These are phyloP conservation scores for Tuberolachnus salignus DNA, from an alignment of 2,888 invertebrate genomes.

Conservation along the genomic window DNA sequence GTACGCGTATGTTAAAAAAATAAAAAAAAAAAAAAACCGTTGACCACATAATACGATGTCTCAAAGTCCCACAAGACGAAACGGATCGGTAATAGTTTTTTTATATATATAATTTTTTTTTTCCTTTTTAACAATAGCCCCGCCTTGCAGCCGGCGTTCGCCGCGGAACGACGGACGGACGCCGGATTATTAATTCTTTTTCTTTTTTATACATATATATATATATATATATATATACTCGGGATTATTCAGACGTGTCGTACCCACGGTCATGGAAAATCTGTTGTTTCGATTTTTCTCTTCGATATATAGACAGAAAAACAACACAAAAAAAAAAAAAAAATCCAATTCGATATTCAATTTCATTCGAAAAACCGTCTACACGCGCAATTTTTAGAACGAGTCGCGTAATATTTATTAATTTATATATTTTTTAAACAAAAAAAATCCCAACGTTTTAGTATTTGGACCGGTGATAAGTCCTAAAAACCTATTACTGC, in stretches of 20 bases:
- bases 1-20: too few relatives aligned
- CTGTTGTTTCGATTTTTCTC: conserved; percentile 35
- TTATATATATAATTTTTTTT: neutral
- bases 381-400: too few relatives aligned
- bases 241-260: conserved; percentile 33
- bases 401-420: too few relatives aligned
- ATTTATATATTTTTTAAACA: too few relatives aligned
- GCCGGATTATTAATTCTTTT: conserved; percentile 40
- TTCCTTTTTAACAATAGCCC: conserved; percentile 36
- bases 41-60: conserved; percentile 45
- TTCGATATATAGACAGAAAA: neutral
- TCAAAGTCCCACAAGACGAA: conserved; percentile 48
- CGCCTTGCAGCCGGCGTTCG: conserved; percentile 35
- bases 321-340: neutral
- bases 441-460: too few relatives aligned
- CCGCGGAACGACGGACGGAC: conserved; percentile 32
- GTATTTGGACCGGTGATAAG: too few relatives aligned
- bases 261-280: conserved; percentile 34
- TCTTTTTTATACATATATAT: too few relatives aligned
- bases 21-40: conserved; percentile 7
- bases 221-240: too few relatives aligned
- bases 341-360: neutral
- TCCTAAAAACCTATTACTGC: too few relatives aligned
- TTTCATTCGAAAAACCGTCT: conserved; percentile 11
- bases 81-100: conserved; percentile 54